These are phyloP conservation scores for Matsumurasca onukii DNA, from an alignment of 1,140 invertebrate species.

Conservation along the genomic window DNA sequence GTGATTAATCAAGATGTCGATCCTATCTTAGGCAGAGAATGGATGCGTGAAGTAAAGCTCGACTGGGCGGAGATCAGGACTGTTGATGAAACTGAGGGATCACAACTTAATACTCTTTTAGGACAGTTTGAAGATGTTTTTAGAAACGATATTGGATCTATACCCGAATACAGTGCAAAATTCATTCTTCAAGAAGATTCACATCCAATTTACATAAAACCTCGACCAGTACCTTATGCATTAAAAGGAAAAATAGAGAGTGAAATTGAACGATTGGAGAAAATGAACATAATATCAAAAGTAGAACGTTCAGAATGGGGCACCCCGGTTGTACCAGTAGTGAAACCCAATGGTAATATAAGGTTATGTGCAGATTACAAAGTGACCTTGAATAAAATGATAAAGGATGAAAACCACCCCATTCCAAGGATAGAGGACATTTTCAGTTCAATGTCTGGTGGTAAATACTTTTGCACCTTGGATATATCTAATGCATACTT, in stretches of 20 bases:
- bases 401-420: constrained; percentile 28
- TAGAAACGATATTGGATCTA: not conserved
- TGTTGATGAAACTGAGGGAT: not conserved
- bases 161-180: not conserved
- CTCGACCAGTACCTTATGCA: not conserved
- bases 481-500: not conserved
- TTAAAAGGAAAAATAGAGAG: not conserved
- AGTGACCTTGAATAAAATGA: constrained; percentile 33
- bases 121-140: not conserved
- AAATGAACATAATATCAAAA: constrained; percentile 38
- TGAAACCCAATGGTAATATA: constrained; percentile 45
- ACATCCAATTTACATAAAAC: constrained; percentile 3
- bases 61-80: not conserved
- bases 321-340: constrained; percentile 46
- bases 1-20: not conserved
- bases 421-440: constrained; percentile 33
- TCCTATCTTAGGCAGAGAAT: constrained; percentile 7
- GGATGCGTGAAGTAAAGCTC: not conserved
- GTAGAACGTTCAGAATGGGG: constrained; percentile 46
- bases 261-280: not conserved
- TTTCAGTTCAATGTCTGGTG: constrained; percentile 9
- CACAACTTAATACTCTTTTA: not conserved
- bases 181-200: not conserved
- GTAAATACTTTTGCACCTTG: not conserved
- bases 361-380: constrained; percentile 45